These are phyloP conservation scores for Okamejei kenojei DNA, from an alignment of 2,797 vertebrate genomes.

Conservation along the genomic window DNA sequence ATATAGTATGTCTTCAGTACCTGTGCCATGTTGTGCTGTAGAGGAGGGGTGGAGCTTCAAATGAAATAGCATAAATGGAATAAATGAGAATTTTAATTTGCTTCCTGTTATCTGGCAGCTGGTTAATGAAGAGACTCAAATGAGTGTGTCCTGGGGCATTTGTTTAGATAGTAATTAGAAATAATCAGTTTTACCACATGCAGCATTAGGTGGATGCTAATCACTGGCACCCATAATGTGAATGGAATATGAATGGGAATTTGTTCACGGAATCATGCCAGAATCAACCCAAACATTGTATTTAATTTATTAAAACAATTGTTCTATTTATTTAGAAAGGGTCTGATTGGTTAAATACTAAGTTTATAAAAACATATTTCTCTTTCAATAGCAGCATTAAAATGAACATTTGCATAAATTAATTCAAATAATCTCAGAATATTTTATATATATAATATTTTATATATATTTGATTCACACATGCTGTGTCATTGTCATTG, in stretches of 20 bases:
- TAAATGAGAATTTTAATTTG: neutral
- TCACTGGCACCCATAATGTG: neutral
- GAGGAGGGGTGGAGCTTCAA: neutral
- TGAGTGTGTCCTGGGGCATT: neutral
- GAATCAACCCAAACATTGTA: neutral
- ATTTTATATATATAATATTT: neutral
- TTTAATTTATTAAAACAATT: neutral
- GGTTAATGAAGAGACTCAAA: neutral
- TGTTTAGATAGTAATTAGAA: constrained; percentile 1
- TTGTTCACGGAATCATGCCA: neutral
- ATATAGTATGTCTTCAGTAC: neutral
- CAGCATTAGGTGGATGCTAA: neutral
- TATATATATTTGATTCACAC: neutral
- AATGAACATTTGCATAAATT: neutral
- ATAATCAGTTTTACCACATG: neutral
- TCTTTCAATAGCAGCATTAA: neutral
- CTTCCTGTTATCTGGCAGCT: neutral
- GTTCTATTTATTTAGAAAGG: neutral
- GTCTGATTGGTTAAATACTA: neutral
- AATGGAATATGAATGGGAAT: neutral
- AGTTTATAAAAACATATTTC: neutral
- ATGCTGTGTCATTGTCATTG: neutral
- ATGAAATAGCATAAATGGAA: neutral
- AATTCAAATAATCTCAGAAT: neutral
- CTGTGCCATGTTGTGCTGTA: neutral